phyloP scores from a whole-genome alignment of 2,888 invertebrate species.

The Thyatira batis region DNA sequence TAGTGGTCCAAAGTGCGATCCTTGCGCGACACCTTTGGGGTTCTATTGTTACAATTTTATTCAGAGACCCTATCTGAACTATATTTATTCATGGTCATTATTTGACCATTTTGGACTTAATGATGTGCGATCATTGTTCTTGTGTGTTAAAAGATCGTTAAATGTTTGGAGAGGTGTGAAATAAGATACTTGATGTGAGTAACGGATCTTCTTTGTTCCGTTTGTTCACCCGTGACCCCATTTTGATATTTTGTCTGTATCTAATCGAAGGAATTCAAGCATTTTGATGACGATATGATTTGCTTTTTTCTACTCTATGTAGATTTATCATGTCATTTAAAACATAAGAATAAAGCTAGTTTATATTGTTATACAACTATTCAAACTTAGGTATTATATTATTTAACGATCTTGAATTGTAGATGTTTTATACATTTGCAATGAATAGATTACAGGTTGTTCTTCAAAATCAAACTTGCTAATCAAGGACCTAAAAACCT shows the following conservation, averaged over 20 bases:
- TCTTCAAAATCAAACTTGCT: slow-evolving; percentile 29
- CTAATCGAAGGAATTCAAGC: background rate
- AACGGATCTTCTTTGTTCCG: slow-evolving; percentile 59
- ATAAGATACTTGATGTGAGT: slow-evolving; percentile 70
- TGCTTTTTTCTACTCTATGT: background rate
- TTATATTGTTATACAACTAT: no score
- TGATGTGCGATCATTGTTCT: slow-evolving; percentile 77
- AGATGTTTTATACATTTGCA: background rate
- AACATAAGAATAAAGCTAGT: background rate
- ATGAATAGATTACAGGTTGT: slow-evolving; percentile 12
- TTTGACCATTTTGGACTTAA: slow-evolving; percentile 80
- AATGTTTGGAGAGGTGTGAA: slow-evolving; percentile 72
- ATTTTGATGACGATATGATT: background rate
- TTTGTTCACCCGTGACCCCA: slow-evolving; percentile 40
- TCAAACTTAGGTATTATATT: no score
- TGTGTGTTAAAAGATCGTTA: slow-evolving; percentile 63
- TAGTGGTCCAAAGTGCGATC: slow-evolving; percentile 58
- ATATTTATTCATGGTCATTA: slow-evolving; percentile 81
- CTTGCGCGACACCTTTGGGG: slow-evolving; percentile 62
- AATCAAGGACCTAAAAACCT: slow-evolving; percentile 32
- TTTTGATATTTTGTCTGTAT: slow-evolving; percentile 27
- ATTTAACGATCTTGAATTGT: no score
- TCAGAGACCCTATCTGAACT: slow-evolving; percentile 69
- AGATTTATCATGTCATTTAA: background rate
- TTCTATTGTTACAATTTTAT: slow-evolving; percentile 61